Base-by-base conservation (phyloP, 2,113 vertebrate genomes). In the Rutilus rutilus region DNA sequence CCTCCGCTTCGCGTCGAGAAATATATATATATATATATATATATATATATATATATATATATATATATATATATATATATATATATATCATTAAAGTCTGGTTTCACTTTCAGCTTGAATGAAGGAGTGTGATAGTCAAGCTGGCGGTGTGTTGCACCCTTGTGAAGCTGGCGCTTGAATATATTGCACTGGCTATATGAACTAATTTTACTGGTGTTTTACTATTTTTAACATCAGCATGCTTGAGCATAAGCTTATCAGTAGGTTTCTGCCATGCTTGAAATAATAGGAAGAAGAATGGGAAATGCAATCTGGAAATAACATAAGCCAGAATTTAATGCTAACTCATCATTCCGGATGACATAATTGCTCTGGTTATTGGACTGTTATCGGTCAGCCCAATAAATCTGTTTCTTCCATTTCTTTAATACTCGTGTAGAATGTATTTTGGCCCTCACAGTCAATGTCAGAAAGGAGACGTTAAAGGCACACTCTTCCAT, bases 171-270 rank as follows among this genome's bases (percentile, higher is more conserved):
- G 60, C 9, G 21, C 23, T 47, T 15, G 11, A n/a, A 47, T 45
- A 25, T 15, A 73, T 5, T 47, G 39, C 42, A 25, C 5, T 25
- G 47, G 11, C 15, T 23, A 23, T 12, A 71, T 71, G 2, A 71
- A 71, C 36, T 10, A 71, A 21, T 6, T 71, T 42, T 42, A 11
- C 42, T 75, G 11, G 5, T 25, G 71, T 47, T 75, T 75, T 27
- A 25, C 12, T 27, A 47, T 75, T 47, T 47, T 25, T 45, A 74
- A 12, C 12, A 25, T 25, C 6, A 15, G 42, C 23, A 74, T 74
- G 12, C 39, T 74, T 47, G 42, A 25, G n/a, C 23, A 75, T 75
- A 75, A 75, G 71, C 71, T 75, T 47, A 75, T 75, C 12, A 47
- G 71, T 71, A 25, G 6, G 23, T 17, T 45, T 27, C 5, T 75